Conservation (phyloP, 2,888 invertebrate species). For the Lasioglossum marginatum region DNA sequence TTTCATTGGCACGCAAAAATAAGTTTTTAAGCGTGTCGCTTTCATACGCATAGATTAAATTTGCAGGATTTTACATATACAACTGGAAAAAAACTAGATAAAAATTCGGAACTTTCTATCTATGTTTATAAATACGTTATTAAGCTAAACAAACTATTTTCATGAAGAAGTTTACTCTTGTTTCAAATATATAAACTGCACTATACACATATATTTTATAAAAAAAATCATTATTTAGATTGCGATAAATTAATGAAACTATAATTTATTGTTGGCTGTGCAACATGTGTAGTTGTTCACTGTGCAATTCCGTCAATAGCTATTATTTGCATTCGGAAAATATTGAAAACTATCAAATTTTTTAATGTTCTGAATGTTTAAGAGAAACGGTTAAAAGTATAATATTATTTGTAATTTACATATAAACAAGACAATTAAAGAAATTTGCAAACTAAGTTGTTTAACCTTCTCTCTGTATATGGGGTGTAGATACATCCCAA, state of each 20-base stretch:
- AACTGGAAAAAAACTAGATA: background rate
- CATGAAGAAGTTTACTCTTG: constrained; percentile 7
- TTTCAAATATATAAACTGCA: constrained; percentile 11
- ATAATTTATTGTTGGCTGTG: background rate
- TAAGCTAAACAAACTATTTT: background rate
- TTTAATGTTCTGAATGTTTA: background rate
- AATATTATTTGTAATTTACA: too few species aligned
- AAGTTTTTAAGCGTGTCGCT: constrained; percentile 30
- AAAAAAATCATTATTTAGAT: background rate
- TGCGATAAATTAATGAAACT: background rate
- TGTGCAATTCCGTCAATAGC: background rate
- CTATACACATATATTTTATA: background rate
- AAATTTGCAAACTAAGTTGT: background rate
- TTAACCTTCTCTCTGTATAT: background rate
- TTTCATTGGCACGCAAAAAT: constrained; percentile 52
- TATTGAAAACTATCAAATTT: background rate
- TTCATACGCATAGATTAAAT: background rate
- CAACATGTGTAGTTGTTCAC: background rate
- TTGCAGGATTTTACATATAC: background rate
- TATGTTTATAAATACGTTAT: background rate
- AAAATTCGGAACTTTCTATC: background rate
- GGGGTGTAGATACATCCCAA: too few species aligned
- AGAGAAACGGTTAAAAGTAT: too few species aligned
- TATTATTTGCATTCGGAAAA: background rate
- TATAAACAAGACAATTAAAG: too few species aligned